Evolutionary conservation across 1,140 invertebrate species (phyloP).

Genomic region (Eufriesea mexicana): DNA sequence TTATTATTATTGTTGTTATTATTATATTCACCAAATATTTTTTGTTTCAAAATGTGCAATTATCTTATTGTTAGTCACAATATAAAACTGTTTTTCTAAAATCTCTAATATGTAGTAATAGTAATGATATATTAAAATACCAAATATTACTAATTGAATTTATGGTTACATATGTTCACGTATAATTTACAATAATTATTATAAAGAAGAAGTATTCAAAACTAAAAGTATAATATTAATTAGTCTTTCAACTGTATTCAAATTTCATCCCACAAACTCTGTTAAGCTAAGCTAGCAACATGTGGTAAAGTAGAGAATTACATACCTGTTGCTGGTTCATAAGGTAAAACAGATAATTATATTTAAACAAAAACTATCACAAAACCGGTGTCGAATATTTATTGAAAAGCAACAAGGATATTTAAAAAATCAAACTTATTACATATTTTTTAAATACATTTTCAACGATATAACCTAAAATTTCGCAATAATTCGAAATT

Average conservation of each 20-base stretch:
- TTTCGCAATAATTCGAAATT: too few relatives aligned
- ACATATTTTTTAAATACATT: background rate
- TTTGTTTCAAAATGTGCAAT: too few relatives aligned
- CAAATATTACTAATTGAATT: background rate
- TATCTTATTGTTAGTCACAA: too few relatives aligned
- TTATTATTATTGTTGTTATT: too few relatives aligned
- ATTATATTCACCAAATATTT: too few relatives aligned
- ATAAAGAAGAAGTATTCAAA: too few relatives aligned
- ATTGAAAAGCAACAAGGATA: accelerated
- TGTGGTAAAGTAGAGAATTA: slow-evolving; percentile 15
- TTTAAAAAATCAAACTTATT: background rate
- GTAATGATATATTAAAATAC: background rate
- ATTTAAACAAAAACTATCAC: background rate
- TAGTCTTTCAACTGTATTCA: background rate
- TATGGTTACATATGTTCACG: background rate
- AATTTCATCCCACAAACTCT: background rate
- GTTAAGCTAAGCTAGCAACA: background rate
- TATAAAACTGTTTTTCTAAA: too few relatives aligned
- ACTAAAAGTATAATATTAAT: too few relatives aligned
- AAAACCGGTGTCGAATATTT: accelerated
- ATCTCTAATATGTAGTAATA: too few relatives aligned
- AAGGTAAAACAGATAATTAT: background rate
- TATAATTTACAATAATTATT: background rate
- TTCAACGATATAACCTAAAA: too few relatives aligned
- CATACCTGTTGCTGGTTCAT: background rate